Evolutionary conservation across 2,888 invertebrate genomes (phyloP), one percentile per base, ranked within the genome.

Genomic region (Cephalotes varians): DNA sequence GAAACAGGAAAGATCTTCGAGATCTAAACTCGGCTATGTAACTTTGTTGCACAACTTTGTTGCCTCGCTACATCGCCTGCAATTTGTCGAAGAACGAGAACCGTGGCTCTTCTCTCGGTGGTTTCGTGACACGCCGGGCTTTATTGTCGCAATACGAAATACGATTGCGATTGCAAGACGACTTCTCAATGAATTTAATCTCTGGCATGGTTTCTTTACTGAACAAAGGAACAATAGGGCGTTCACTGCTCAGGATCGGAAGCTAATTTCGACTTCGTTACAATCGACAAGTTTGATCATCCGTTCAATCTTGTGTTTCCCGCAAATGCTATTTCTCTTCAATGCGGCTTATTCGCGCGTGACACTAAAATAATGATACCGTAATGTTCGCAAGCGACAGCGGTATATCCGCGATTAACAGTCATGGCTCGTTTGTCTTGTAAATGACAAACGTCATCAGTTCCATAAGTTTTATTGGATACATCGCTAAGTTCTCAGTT

Each of bases 21-120:
- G 21, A 58, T 76, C 58, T 76, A 81, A 76, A 56, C 56, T 44
- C 37, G 2, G 6, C 56, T 58, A 25, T 65, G 76, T 34, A 76
- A 65, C 15, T 34, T 44, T 37, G 37, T 82, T 82, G 37, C 76
- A 31, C 28, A 82, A 82, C 51, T 2, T 34, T 34, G 34, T 34
- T 37, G 28, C 21, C 40, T 64, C 76, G 58, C 81, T 54, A 34
- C 21, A 49, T 65, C 47, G 76, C 40, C 58, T 76, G 76, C 47
- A 82, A 82, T 76, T 82, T 65, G 65, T 82, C 76, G 81, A 82
- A 76, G 74, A 81, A 74, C 73, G 34, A 81, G 74, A 72, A 76
- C 65, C 40, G 40, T 65, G 56, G 56, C 77, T 79, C 56, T 31
- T 79, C 56, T 69, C 62, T 34, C 69, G 25, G 44, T 18, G 69